A percentile compares a stretch with the other conserved stretches of the same genome.
Conservation (phyloP, 2,113 vertebrate species). For the Chunga burmeisteri region DNA sequence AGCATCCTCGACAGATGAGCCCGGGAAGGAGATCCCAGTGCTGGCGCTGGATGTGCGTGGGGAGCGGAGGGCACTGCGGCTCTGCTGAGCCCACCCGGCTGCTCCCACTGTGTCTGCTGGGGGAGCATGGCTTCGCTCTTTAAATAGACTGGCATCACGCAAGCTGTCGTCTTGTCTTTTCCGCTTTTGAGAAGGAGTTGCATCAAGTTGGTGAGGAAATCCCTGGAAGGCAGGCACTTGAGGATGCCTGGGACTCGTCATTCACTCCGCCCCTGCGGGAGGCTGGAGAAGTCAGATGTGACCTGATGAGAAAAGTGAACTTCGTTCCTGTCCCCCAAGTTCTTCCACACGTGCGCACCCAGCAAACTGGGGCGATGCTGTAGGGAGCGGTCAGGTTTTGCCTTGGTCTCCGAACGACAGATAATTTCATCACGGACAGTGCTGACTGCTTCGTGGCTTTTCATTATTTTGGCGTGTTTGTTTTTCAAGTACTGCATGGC, state of each 20-base stretch:
- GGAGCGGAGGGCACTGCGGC: rapidly evolving
- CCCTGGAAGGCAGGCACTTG: conserved; percentile 49
- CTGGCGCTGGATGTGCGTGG: rapidly evolving
- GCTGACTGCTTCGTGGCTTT: neutral
- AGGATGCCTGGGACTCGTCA: neutral
- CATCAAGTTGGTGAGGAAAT: conserved; percentile 46
- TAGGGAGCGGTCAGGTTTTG: neutral
- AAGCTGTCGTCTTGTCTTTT: neutral
- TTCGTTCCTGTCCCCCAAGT: neutral
- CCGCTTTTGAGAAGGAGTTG: conserved; percentile 3
- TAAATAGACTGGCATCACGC: neutral
- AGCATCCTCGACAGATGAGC: neutral
- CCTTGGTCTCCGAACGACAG: neutral
- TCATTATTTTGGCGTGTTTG: neutral
- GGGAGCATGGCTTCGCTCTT: neutral
- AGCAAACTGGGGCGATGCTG: neutral
- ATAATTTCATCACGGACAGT: neutral
- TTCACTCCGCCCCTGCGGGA: neutral
- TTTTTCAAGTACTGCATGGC: neutral
- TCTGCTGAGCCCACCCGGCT: neutral
- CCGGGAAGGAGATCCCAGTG: neutral
- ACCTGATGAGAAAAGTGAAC: neutral
- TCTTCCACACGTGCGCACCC: rapidly evolving
- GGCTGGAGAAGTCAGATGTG: conserved; percentile 31
- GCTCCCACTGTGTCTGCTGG: neutral